Base-by-base conservation (phyloP, 2,113 vertebrate genomes). In the Sander vitreus region DNA sequence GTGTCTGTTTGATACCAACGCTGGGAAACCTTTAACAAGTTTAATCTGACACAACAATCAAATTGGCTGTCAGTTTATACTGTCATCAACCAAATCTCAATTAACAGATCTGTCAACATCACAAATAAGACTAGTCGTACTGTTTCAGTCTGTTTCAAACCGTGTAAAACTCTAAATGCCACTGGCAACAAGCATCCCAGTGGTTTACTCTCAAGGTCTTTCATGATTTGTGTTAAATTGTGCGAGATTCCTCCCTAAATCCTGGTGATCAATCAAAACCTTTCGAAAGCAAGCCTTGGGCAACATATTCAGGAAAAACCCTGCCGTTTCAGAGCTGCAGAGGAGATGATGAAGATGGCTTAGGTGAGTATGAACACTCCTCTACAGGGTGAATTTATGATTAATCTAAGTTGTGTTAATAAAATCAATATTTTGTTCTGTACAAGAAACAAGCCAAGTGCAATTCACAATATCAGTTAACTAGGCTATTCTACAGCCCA, bases 221-320 rank as follows among this genome's bases (percentile, higher is more conserved):
- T 90, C 53, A 73, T 88, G 83, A 90, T 91, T 91, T 86, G 79
- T 91, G 77, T 80, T 85, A 84, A 90, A 90, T 94, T 88, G 88
- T 89, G 83, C 54, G 81, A 90, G 86, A 93, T 85, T 93, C 91
- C 88, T 90, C 73, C 86, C 78, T 90, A 88, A 93, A 92, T 88
- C 92, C 92, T 73, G 25, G 73, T 74, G 63, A 93, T 94, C 88
- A 93, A 91, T 93, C 92, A 93, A 91, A 89, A 77, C 73, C 78
- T 88, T 89, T 90, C 50, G 3, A 81, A 90, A 92, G 86, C 84
- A 90, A 78, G 92, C 91, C 90, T 88, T 77, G 73, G 83, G 90
- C 86, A 87, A 86, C 75, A 83, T 33, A 72, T 84, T 88, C 64
- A 88, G 88, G 87, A 83, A 92, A 93, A 91, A 80, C 87, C 89